These are phyloP conservation scores for Chymomyza amoena DNA, from an alignment of 2,888 invertebrate species.

Conservation along the genomic window DNA sequence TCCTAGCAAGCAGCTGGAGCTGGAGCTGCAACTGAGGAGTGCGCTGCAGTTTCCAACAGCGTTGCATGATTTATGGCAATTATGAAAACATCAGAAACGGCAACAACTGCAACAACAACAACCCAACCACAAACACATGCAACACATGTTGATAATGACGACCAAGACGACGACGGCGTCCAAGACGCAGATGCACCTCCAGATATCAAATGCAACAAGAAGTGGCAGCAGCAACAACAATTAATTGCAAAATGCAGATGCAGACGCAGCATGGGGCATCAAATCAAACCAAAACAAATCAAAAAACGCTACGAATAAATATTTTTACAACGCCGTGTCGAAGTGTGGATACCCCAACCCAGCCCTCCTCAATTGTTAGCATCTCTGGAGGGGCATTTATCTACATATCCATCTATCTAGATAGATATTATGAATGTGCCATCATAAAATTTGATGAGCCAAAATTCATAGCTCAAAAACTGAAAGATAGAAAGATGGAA, in stretches of 20 bases:
- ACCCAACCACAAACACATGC: conserved; percentile 5
- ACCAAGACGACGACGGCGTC: neutral
- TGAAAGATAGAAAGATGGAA: no score
- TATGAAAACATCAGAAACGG: conserved; percentile 45
- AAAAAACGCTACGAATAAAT: neutral
- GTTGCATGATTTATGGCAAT: conserved; percentile 74
- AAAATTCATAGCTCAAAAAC: neutral
- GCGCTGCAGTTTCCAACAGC: conserved; percentile 15
- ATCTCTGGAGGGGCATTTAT: neutral
- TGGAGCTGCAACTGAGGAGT: neutral
- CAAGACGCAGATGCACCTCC: neutral
- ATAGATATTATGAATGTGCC: neutral
- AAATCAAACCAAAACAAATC: neutral
- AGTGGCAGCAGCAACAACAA: conserved; percentile 44
- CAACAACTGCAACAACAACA: conserved; percentile 22
- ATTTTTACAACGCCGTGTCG: neutral
- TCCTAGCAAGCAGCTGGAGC: neutral
- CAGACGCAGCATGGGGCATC: neutral
- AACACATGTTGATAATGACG: neutral
- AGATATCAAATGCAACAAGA: conserved; percentile 4
- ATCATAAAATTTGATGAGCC: neutral
- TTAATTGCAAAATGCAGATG: conserved; percentile 57
- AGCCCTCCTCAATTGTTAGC: neutral
- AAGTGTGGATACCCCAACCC: neutral
- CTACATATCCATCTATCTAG: neutral